Evolutionary conservation across 2,113 vertebrate genomes (phyloP).

Genomic region (Ictalurus furcatus): DNA sequence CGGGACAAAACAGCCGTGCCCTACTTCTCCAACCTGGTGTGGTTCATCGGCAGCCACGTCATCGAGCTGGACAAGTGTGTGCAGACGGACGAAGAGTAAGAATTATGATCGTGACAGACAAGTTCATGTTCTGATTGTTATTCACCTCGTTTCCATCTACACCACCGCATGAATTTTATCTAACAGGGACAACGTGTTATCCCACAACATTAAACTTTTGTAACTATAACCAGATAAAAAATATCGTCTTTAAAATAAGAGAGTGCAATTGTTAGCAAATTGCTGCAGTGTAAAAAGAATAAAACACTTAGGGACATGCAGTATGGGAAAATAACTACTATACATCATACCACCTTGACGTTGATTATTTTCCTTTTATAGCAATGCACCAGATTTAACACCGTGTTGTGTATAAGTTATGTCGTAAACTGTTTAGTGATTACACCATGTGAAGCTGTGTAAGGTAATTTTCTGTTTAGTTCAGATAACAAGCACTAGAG

Average conservation of each 20-base stretch:
- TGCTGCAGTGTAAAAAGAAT: not conserved
- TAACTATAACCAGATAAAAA: not conserved
- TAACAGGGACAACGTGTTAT: not conserved
- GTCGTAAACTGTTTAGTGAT: not conserved
- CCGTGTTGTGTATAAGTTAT: not conserved
- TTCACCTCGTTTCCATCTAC: not conserved
- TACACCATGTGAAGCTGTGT: not conserved
- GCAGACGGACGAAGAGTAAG: constrained; percentile 98
- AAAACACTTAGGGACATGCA: not conserved
- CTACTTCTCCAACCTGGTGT: constrained; percentile 98
- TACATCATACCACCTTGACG: too few relatives aligned
- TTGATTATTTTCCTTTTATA: not conserved
- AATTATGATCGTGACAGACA: not conserved
- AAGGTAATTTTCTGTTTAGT: not conserved
- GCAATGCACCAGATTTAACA: not conserved
- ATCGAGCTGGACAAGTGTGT: constrained; percentile 98
- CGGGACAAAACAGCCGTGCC: constrained; percentile 96
- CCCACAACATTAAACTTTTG: not conserved
- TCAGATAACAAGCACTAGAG: constrained; percentile 53
- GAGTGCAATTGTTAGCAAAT: too few relatives aligned
- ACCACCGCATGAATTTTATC: not conserved
- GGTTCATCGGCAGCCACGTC: constrained; percentile 98
- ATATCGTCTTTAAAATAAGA: not conserved
- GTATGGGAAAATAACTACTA: not conserved
- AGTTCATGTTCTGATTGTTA: not conserved